Conservation (phyloP, 2,797 vertebrate species). For the Chelonia mydas region DNA sequence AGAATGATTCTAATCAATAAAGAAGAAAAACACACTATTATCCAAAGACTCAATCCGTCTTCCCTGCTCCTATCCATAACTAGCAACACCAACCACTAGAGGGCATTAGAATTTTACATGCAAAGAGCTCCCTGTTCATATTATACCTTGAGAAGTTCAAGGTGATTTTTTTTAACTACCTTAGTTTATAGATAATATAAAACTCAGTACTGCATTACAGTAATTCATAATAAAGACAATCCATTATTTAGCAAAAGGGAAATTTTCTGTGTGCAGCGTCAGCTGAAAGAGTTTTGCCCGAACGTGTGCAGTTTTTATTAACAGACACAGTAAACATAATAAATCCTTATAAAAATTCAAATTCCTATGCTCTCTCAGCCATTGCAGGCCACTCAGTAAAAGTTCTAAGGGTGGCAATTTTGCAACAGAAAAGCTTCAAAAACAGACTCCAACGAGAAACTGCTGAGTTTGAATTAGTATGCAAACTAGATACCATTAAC, state of each 20-base stretch:
- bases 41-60: background rate
- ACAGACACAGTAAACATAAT: conserved; percentile 64
- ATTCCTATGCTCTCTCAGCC: conserved; percentile 20
- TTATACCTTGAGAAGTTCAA: conserved; percentile 50
- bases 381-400: background rate
- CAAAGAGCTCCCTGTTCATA: background rate
- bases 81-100: conserved; percentile 36
- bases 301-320: conserved; percentile 53
- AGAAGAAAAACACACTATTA: conserved; percentile 13
- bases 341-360: conserved; percentile 69
- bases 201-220: conserved; percentile 31
- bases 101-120: conserved; percentile 62
- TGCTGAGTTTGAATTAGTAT: too few species aligned
- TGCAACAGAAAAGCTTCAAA: too few species aligned
- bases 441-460: too few species aligned
- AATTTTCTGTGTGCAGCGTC: conserved; percentile 32
- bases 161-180: conserved; percentile 47
- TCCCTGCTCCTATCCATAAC: too few species aligned
- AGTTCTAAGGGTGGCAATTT: too few species aligned
- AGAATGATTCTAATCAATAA: background rate
- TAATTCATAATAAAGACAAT: conserved; percentile 54
- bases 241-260: conserved; percentile 46
- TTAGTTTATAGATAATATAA: conserved; percentile 68
- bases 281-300: conserved; percentile 57
- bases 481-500: too few species aligned